Evolutionary conservation across 2,888 invertebrate species (phyloP).

Genomic region (Pasiphila rectangulata): DNA sequence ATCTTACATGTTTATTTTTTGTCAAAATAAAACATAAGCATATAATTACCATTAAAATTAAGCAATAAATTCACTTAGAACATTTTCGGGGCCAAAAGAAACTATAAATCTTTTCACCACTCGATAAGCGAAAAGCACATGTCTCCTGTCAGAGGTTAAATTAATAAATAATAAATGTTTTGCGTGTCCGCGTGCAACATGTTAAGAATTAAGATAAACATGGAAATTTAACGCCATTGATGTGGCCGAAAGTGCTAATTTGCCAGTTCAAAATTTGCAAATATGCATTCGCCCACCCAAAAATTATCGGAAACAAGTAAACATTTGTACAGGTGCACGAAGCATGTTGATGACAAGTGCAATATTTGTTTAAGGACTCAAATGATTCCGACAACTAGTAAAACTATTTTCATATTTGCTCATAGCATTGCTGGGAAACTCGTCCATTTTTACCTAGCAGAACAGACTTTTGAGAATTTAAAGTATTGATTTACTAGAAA

Average conservation of each 20-base stretch:
- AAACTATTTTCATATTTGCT: background rate
- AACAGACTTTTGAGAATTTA: too few relatives aligned
- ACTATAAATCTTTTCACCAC: conserved; percentile 43
- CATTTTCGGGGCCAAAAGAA: conserved; percentile 32
- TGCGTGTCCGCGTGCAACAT: conserved; percentile 32
- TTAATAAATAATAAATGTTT: conserved; percentile 38
- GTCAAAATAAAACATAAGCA: conserved; percentile 25
- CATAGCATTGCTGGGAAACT: background rate
- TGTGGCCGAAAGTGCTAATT: conserved; percentile 64
- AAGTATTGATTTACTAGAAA: background rate
- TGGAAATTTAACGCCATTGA: conserved; percentile 55
- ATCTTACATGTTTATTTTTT: conserved; percentile 23
- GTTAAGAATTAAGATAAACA: conserved; percentile 46
- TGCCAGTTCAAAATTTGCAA: conserved; percentile 58
- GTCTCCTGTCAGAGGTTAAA: conserved; percentile 38
- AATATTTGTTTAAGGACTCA: conserved; percentile 51
- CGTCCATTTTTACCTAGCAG: background rate
- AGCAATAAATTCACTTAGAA: conserved; percentile 46
- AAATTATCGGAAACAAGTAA: conserved; percentile 44
- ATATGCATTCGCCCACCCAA: conserved; percentile 68
- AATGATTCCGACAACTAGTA: conserved; percentile 24
- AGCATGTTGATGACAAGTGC: conserved; percentile 49
- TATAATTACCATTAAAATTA: conserved; percentile 28
- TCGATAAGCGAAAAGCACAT: conserved; percentile 47
- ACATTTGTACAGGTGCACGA: conserved; percentile 67